These are phyloP conservation scores for Galago senegalensis DNA, from an alignment of 2,797 vertebrate genomes.

Conservation along the genomic window DNA sequence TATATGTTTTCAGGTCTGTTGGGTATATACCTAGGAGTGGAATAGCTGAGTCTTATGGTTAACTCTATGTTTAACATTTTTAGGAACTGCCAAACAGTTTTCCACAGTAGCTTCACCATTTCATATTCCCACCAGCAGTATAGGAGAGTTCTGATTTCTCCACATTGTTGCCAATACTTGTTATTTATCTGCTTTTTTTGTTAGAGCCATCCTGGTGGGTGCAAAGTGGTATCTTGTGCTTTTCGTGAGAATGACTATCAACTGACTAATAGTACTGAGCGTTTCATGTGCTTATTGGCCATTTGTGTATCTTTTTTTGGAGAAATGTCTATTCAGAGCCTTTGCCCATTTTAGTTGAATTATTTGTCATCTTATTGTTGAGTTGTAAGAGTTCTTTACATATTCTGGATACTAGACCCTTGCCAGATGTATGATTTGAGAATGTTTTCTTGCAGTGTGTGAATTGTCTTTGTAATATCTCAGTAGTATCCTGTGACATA, in stretches of 20 bases:
- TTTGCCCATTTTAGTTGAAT: slow-evolving; percentile 41
- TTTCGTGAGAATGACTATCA: neutral
- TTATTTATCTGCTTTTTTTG: neutral
- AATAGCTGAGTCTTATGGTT: neutral
- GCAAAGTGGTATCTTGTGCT: neutral
- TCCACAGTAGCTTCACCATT: neutral
- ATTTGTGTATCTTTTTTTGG: neutral
- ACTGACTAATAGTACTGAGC: neutral
- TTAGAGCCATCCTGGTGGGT: neutral
- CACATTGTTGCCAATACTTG: neutral
- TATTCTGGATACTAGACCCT: neutral
- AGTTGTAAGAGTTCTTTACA: slow-evolving; percentile 38
- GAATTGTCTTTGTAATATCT: slow-evolving; percentile 10
- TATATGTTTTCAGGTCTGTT: neutral
- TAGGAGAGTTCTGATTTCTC: neutral
- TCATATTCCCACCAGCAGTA: neutral
- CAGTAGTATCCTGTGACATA: neutral
- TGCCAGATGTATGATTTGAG: neutral
- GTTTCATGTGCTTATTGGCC: neutral
- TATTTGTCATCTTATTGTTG: slow-evolving; percentile 19
- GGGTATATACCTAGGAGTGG: no score
- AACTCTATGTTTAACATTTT: slow-evolving; percentile 16
- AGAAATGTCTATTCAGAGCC: slow-evolving; percentile 17
- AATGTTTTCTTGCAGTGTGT: neutral
- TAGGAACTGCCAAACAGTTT: neutral